Base-by-base conservation (phyloP, 2,113 vertebrate genomes). In the Indri indri region DNA sequence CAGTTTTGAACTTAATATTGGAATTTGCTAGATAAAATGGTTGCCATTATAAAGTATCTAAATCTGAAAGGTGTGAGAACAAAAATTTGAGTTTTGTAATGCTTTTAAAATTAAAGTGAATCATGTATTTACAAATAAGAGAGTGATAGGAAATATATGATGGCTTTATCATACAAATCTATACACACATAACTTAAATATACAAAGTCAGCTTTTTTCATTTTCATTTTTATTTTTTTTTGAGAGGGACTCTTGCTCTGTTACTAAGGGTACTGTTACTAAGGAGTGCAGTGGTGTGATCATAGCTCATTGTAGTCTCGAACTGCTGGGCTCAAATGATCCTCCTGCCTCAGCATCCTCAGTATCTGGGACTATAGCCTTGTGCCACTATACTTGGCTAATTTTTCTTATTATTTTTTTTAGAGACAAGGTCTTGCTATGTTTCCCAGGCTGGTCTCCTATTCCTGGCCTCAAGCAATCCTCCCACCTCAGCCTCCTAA, bases 61-160 rank as follows among this genome's bases (percentile, higher is more conserved):
- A 90, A 91, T 93, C 50, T 94, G 42, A 82, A 95, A 86, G 34
- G 59, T 97, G 9, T 77, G 47, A 85, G 54, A 95, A 37, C n/a
- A 91, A 89, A 95, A 80, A 52, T 71, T 77, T 92, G 88, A 92
- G 66, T 85, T 97, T 96, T 92, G 11, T 94, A 34, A 57, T 95
- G 77, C 91, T 95, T 95, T 94, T 13, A 92, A 97, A 89, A 91
- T 95, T 70, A 71, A 92, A 93, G 34, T 87, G 81, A 84, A 83
- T 71, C 18, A 63, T 42, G n/a, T 88, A 91, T 95, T 88, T 96
- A 66, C 7, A 85, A n/a, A 92, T 90, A 73, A 80, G 52, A 52
- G 23, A 95, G 32, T 71, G 59, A 45, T 71, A 80, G 37, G 18
- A 88, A 74, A 96, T 94, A 74, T 59, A 59, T 83, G 1, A 91